Evolutionary conservation across 1,140 invertebrate species (phyloP), one percentile per base, ranked within the genome.

Genomic region (Wiebesia pumilae): DNA sequence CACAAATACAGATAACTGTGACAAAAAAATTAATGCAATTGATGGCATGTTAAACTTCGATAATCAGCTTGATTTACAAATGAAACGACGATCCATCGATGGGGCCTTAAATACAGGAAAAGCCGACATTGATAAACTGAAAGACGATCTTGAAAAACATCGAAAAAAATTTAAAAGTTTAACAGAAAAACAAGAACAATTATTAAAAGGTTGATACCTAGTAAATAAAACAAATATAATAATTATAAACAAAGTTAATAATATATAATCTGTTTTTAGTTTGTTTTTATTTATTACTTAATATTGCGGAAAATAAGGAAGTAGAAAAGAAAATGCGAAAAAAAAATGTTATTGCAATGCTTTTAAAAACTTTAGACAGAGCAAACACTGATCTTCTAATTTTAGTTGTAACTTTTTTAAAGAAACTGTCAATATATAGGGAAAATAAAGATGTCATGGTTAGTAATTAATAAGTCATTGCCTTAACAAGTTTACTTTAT

Each of bases 321-420:
- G 96, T 99, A 16, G 98, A 99, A 94, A 96, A 98, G 93, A 99
- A 99, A 95, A 99, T 99, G 97, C 96, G 97, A 12, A 98, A 98
- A 88, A 97, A 98, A 92, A 98, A 98, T 89, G 96, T 99, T 87
- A 96, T 99, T 3, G 96, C 96, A 43, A 95, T 99, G 92, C 94
- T 99, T 16, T 95, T 98, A n/a, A 97, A 97, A 90, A 96, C 97
- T 51, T 95, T 99, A 89, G 98, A 99, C 88, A 95, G 98, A 89
- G 95, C 95, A 51, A 97, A 98, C 90, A 95, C 96, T 67, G 97
- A 99, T 92, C 95, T 99, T 21, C 94, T 99, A 6, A 97, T 98
- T 90, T 94, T 99, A n/a, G 97, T 98, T 58, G 95, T 98, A 30
- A 98, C 97, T 24, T 99, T 99, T 94, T 94, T 99, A 16, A 98